Evolutionary conservation across 2,888 invertebrate genomes (phyloP), one percentile per base, ranked within the genome.

Genomic region (Drosophila antonietae): DNA sequence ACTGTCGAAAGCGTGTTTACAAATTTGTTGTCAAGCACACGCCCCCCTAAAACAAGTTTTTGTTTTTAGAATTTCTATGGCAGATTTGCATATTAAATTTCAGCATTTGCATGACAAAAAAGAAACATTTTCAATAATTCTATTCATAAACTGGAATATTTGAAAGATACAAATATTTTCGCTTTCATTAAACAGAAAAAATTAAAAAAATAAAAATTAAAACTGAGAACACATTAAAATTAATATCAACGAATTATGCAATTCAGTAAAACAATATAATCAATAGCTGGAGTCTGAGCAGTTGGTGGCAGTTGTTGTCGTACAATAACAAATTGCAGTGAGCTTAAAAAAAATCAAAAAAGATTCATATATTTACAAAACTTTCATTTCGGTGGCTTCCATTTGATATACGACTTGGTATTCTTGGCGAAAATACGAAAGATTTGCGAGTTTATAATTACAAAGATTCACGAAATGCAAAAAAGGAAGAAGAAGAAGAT

Each of bases 71-170:
- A 75, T 70, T 68, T 78, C 44, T 46, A 61, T 53, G 33, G 46
- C 51, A 43, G 55, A 83, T 83, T 86, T 78, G 75, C 75, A 81
- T 87, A 71, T 66, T 6, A 68, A 81, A 78, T 83, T 87, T 72
- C 39, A 72, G 61, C 78, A 83, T 83, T 84, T 87, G 70, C 83
- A 89, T 83, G 60, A 87, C 73, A 83, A 83, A 81, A 56, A 28
- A 37, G 12, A 33, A 59, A 37, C 14, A 41, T 28, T 15, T 41
- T 67, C 51, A 55, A 68, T 37, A 66, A 57, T 69, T 62, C 20
- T 31, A 53, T 55, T 67, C 59, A 56, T 43, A 58, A 66, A 63
- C 70, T 63, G 49, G 39, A 68, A 71, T 78, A 43, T 75, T 65
- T 61, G 15, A 15, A 33, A 20, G 28, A 9, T n/a, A 31, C 12